Percentiles rank a stretch among this genome's conserved stretches.
phyloP scores from a whole-genome alignment of 2,888 invertebrate species.

The Entomobrya multifasciata region DNA sequence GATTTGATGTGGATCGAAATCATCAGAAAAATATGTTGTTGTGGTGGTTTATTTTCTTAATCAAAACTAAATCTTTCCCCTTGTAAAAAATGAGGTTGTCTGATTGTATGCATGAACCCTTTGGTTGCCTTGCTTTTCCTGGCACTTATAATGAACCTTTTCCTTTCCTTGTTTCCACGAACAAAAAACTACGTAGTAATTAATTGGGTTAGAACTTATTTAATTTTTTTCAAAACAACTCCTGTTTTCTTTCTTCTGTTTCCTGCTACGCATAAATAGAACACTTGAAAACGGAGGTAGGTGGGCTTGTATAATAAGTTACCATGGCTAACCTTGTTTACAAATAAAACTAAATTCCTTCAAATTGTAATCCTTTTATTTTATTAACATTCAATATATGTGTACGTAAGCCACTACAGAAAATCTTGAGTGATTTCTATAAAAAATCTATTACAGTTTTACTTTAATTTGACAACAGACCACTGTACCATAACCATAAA shows the following conservation, averaged over 20 bases:
- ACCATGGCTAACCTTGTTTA: too few species aligned
- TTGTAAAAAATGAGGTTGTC: not conserved
- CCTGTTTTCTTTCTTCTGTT: not conserved
- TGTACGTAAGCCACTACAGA: too few species aligned
- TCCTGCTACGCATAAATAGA: slow-evolving; percentile 14
- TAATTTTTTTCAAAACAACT: slow-evolving; percentile 7
- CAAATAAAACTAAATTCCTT: too few species aligned
- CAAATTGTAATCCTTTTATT: too few species aligned
- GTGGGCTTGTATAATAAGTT: too few species aligned
- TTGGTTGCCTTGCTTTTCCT: not conserved
- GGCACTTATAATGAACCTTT: slow-evolving; percentile 18
- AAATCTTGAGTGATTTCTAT: too few species aligned
- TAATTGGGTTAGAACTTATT: slow-evolving; percentile 24
- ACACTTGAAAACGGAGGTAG: too few species aligned
- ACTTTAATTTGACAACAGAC: too few species aligned
- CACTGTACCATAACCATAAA: too few species aligned
- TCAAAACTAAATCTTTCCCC: slow-evolving; percentile 13
- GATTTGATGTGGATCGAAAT: slow-evolving; percentile 36
- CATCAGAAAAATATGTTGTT: slow-evolving; percentile 32
- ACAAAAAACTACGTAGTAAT: not conserved
- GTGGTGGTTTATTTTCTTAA: not conserved
- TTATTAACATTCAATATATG: too few species aligned
- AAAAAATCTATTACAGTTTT: too few species aligned
- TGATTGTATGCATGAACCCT: not conserved
- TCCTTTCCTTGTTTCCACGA: not conserved